Conservation (phyloP, 1,140 invertebrate genomes). For the Orius insidiosus region DNA sequence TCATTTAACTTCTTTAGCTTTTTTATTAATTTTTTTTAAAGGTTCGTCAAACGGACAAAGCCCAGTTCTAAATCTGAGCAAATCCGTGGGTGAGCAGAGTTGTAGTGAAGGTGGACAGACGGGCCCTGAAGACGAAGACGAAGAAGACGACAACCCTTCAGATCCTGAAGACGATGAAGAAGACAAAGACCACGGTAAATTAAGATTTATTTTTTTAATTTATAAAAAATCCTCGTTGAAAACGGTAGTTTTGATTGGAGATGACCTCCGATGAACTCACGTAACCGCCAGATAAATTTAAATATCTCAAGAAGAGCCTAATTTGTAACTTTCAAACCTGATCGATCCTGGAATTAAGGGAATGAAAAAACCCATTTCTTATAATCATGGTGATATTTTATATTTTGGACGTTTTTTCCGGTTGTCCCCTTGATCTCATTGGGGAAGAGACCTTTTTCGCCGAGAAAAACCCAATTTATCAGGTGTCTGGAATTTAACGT, state of each 20-base stretch:
- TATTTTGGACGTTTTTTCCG: too few relatives aligned
- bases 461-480: too few relatives aligned
- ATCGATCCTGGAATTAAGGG: too few relatives aligned
- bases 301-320: too few relatives aligned
- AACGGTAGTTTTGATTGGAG: neutral
- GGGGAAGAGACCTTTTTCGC: too few relatives aligned
- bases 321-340: too few relatives aligned
- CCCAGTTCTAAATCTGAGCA: conserved; percentile 76
- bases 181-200: conserved; percentile 59
- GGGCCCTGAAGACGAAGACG: conserved; percentile 60
- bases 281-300: too few relatives aligned
- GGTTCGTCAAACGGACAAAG: conserved; percentile 75
- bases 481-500: too few relatives aligned
- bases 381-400: too few relatives aligned
- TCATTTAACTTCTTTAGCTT: neutral
- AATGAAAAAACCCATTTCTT: too few relatives aligned
- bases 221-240: conserved; percentile 1
- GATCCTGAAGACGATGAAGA: conserved; percentile 67
- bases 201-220: neutral
- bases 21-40: conserved; percentile 23
- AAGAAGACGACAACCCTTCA: conserved; percentile 58
- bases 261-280: neutral
- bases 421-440: too few relatives aligned
- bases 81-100: conserved; percentile 46
- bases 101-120: conserved; percentile 49